These are phyloP conservation scores for Pegoplata infirma DNA, from an alignment of 2,888 invertebrate species.

Conservation along the genomic window DNA sequence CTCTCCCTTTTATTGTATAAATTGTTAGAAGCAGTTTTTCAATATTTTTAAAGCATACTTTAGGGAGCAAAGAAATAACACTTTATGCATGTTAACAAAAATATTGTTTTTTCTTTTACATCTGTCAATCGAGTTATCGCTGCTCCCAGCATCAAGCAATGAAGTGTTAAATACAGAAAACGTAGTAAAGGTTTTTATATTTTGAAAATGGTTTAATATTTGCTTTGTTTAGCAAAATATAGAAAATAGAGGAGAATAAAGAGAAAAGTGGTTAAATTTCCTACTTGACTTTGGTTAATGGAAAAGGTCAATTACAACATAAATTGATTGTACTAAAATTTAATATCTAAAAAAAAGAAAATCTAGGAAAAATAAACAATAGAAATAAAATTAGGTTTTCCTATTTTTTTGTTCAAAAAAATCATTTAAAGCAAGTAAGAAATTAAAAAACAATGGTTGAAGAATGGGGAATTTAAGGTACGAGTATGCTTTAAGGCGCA, in stretches of 20 bases:
- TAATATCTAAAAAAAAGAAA: background rate
- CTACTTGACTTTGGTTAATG: slow-evolving; percentile 46
- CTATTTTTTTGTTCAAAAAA: no score
- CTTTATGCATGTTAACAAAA: no score
- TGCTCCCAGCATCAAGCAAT: slow-evolving; percentile 10
- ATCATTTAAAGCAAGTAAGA: no score
- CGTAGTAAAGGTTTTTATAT: background rate
- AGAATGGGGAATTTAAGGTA: no score
- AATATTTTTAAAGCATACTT: no score
- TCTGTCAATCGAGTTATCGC: no score
- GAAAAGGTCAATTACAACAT: slow-evolving; percentile 48
- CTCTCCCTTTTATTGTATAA: no score
- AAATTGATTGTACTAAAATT: slow-evolving; percentile 12
- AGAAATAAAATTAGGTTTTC: background rate
- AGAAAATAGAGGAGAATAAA: slow-evolving; percentile 2
- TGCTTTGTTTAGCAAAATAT: slow-evolving; percentile 18
- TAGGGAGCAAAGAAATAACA: no score
- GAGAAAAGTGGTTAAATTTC: background rate
- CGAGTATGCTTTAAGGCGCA: no score
- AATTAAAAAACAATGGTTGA: no score
- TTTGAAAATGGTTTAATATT: slow-evolving; percentile 16
- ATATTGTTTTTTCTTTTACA: no score
- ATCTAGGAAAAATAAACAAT: background rate
- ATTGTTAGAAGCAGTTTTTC: no score
- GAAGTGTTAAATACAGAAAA: slow-evolving; percentile 34